Conservation (phyloP, 2,888 invertebrate species). For the Cephus pulcher region DNA sequence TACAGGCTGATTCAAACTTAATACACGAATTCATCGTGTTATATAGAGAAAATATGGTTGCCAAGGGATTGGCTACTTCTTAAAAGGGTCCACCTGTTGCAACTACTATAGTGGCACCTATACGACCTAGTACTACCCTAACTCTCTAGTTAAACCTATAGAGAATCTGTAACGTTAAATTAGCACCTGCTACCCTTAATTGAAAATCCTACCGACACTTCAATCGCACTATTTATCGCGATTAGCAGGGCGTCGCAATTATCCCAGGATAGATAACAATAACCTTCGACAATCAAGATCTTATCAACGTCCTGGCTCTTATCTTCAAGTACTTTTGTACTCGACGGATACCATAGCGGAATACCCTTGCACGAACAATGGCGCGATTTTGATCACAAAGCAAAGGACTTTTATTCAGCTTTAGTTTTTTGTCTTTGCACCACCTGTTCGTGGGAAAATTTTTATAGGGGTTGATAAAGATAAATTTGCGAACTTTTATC, state of each 20-base stretch:
- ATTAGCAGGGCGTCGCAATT: not conserved
- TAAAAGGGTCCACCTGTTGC: conserved; percentile 61
- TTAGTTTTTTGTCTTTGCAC: conserved; percentile 25
- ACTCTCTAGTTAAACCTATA: not conserved
- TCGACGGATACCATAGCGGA: not conserved
- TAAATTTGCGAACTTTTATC: not conserved
- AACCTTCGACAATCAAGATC: conserved; percentile 2
- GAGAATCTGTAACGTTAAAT: not conserved
- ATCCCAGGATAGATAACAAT: conserved; percentile 10
- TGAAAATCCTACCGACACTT: not conserved
- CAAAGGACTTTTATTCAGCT: not conserved
- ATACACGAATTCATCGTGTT: not conserved
- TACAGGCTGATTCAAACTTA: not conserved
- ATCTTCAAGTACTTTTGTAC: not conserved
- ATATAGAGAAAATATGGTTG: not conserved
- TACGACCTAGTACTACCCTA: not conserved
- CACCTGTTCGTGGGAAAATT: conserved; percentile 49
- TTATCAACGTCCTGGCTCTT: conserved; percentile 5
- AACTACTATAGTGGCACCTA: conserved; percentile 20
- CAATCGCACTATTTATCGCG: not conserved
- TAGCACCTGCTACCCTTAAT: not conserved
- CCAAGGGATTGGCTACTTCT: conserved; percentile 16
- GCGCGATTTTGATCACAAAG: conserved; percentile 18
- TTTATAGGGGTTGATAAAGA: not conserved
- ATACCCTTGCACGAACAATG: conserved; percentile 27